phyloP scores from a whole-genome alignment of 2,113 vertebrate species.

The Colistium nudipinnis region DNA sequence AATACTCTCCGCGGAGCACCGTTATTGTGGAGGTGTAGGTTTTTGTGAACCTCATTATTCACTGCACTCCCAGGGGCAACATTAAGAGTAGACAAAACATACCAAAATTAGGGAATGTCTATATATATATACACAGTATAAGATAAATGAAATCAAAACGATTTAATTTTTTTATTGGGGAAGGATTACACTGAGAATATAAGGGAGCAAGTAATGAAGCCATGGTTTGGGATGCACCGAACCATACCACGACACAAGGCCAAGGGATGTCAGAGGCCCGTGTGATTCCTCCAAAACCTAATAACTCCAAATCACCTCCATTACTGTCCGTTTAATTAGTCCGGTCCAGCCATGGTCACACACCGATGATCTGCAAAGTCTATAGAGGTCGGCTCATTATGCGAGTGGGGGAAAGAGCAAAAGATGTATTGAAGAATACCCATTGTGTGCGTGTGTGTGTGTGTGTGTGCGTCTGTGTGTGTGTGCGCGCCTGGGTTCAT shows the following conservation, averaged over 20 bases:
- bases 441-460: background rate
- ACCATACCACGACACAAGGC: constrained; percentile 39
- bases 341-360: constrained; percentile 51
- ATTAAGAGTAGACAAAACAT: too few species aligned
- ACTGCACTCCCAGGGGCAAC: too few species aligned
- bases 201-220: constrained; percentile 15
- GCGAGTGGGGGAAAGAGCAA: background rate
- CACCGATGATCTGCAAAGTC: constrained; percentile 42
- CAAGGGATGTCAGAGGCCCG: constrained; percentile 52
- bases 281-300: constrained; percentile 59
- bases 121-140: too few species aligned
- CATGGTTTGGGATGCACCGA: constrained; percentile 25
- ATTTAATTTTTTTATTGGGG: background rate
- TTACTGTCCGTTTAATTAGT: constrained; percentile 71
- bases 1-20: background rate
- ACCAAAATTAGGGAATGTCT: too few species aligned
- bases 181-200: background rate
- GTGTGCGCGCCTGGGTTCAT: background rate
- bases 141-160: background rate
- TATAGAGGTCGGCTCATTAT: constrained; percentile 20
- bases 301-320: constrained; percentile 66
- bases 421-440: constrained; percentile 1
- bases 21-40: too few species aligned
- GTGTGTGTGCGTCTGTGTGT: background rate
- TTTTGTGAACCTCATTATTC: too few species aligned